These are phyloP conservation scores for Acipenser transmontanus DNA, from an alignment of 2,797 vertebrate species.

Conservation along the genomic window DNA sequence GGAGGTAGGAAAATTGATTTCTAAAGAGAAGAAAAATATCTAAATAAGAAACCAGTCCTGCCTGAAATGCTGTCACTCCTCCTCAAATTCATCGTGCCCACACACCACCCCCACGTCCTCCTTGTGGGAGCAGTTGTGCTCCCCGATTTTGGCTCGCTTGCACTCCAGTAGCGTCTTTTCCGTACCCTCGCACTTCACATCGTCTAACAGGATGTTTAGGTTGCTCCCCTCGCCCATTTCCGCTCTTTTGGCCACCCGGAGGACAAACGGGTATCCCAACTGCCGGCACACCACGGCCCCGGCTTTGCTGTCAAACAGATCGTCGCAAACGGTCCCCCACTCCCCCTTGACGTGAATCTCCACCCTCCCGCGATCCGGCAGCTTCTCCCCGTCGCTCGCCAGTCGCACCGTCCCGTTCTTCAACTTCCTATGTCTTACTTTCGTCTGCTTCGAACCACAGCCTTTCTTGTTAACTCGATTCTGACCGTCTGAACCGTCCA, in stretches of 20 bases:
- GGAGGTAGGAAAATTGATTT: neutral
- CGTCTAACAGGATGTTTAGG: constrained; percentile 56
- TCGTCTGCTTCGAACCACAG: constrained; percentile 20
- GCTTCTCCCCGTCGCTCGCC: constrained; percentile 43
- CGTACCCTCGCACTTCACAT: constrained; percentile 52
- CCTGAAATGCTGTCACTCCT: neutral
- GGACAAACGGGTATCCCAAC: constrained; percentile 33
- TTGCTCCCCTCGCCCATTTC: constrained; percentile 49
- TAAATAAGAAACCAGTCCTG: neutral
- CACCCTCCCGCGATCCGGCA: constrained; percentile 54
- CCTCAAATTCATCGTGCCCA: constrained; percentile 26
- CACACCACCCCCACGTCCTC: constrained; percentile 64
- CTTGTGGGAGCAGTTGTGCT: constrained; percentile 58
- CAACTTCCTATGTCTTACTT: constrained; percentile 30
- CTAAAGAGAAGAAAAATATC: no score
- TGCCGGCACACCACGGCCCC: constrained; percentile 58
- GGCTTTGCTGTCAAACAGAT: constrained; percentile 44
- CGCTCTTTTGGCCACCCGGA: constrained; percentile 46
- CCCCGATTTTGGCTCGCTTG: constrained; percentile 46
- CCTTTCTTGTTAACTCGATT: constrained; percentile 46
- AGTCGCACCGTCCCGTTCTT: constrained; percentile 52
- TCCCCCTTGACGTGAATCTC: constrained; percentile 62
- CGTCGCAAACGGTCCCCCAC: constrained; percentile 67
- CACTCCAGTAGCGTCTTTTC: constrained; percentile 53
- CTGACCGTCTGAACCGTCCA: constrained; percentile 9